phyloP scores from a whole-genome alignment of 2,888 invertebrate species.

The Ephialtes manifestator region DNA sequence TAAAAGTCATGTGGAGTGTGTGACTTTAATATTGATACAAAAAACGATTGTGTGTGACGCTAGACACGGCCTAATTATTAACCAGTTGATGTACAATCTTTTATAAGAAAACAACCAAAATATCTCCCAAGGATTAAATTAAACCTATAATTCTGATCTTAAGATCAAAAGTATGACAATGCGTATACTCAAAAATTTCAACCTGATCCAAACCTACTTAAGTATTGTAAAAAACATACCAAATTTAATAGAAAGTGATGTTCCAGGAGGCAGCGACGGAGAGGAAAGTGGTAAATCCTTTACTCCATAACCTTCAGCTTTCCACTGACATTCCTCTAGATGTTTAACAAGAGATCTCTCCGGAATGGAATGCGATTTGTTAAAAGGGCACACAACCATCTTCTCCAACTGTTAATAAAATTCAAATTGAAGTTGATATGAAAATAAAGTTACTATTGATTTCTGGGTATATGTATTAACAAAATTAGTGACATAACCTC shows the following conservation, averaged over 20 bases:
- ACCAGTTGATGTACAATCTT: too few relatives aligned
- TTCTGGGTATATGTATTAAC: neutral
- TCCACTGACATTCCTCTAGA: slow-evolving; percentile 86
- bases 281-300: slow-evolving; percentile 86
- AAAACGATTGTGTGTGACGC: too few relatives aligned
- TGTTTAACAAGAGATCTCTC: slow-evolving; percentile 85
- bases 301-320: slow-evolving; percentile 86
- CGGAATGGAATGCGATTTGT: slow-evolving; percentile 86
- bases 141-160: too few relatives aligned
- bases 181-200: too few relatives aligned
- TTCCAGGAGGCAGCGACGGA: slow-evolving; percentile 77
- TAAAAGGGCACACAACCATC: slow-evolving; percentile 85
- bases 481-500: slow-evolving; percentile 64
- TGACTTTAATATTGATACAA: too few relatives aligned
- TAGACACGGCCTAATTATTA: too few relatives aligned
- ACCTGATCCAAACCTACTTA: too few relatives aligned
- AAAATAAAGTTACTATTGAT: neutral
- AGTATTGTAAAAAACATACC: slow-evolving; percentile 77
- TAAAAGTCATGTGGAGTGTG: too few relatives aligned
- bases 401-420: slow-evolving; percentile 75
- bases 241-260: slow-evolving; percentile 82
- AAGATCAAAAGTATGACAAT: too few relatives aligned
- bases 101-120: too few relatives aligned
- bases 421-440: neutral
- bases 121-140: too few relatives aligned